Conservation (phyloP, 53 echinoderm and acorn worm species). For the Arbacia lixula region DNA sequence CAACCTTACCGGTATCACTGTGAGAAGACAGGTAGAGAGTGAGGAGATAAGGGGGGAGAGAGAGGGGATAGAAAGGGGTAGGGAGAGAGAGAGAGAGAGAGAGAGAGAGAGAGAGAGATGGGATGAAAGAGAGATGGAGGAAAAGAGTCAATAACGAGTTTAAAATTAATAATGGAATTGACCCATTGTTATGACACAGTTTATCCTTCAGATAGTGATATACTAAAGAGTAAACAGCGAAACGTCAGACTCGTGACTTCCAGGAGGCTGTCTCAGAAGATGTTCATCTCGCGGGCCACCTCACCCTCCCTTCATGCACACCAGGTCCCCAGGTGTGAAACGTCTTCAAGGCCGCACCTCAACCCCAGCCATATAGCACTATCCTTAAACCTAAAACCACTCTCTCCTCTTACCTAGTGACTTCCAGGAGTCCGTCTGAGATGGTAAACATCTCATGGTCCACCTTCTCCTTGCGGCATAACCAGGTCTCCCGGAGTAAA, state of each 20-base stretch:
- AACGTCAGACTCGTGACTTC: conserved; percentile 85
- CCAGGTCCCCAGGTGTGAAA: conserved; percentile 87
- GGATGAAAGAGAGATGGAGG: no score
- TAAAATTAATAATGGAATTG: no score
- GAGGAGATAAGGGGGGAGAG: neutral
- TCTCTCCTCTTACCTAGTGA: conserved; percentile 81
- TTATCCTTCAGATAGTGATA: no score
- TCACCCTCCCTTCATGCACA: conserved; percentile 89
- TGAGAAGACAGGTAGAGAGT: neutral
- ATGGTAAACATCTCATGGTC: conserved; percentile 95
- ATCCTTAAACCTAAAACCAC: no score
- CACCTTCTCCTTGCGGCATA: conserved; percentile 78
- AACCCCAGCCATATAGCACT: no score
- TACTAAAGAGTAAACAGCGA: no score
- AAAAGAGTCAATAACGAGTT: no score
- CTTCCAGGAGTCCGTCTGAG: conserved; percentile 80
- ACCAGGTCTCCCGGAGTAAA: conserved; percentile 95
- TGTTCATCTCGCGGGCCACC: conserved; percentile 94
- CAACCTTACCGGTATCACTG: conserved; percentile 69
- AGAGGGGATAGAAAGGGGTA: no score
- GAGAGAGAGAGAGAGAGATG: no score
- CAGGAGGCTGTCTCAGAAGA: conserved; percentile 86
- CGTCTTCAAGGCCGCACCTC: no score
- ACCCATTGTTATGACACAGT: no score
- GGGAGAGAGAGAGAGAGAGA: no score